Percentiles rank a stretch among this genome's conserved stretches.
Evolutionary conservation across 2,113 vertebrate species (phyloP).

Genomic region (Nanger granti): DNA sequence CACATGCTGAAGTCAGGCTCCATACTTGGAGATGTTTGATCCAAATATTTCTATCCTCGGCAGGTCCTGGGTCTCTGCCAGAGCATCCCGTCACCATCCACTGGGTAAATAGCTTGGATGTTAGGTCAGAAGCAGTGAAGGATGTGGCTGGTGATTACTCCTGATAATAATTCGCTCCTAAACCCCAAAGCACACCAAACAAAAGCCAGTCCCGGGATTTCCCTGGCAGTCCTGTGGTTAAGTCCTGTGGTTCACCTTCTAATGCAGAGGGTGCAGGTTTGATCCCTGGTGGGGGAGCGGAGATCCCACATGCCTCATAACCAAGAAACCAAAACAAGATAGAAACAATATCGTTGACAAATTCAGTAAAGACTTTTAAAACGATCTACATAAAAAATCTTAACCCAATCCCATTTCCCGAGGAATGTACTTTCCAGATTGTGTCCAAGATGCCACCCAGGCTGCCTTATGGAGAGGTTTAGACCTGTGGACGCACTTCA

Average conservation of each 20-base stretch:
- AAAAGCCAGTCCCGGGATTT: not conserved
- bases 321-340: not conserved
- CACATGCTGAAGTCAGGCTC: not conserved
- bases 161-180: not conserved
- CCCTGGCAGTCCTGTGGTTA: not conserved
- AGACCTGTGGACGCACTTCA: not conserved
- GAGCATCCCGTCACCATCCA: not conserved
- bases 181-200: not conserved
- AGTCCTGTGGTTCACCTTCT: not conserved
- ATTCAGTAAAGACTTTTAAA: not conserved
- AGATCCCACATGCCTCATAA: not conserved
- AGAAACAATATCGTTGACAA: not conserved
- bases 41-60: not conserved
- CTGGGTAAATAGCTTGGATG: not conserved
- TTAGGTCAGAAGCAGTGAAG: not conserved
- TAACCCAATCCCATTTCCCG: not conserved
- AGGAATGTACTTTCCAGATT: not conserved
- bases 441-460: not conserved
- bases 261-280: not conserved
- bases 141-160: not conserved
- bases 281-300: not conserved
- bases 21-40: not conserved
- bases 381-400: not conserved
- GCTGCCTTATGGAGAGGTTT: not conserved
- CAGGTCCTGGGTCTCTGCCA: not conserved